Evolutionary conservation across 1,140 invertebrate genomes (phyloP).

Genomic region (Drosophila biarmipes): DNA sequence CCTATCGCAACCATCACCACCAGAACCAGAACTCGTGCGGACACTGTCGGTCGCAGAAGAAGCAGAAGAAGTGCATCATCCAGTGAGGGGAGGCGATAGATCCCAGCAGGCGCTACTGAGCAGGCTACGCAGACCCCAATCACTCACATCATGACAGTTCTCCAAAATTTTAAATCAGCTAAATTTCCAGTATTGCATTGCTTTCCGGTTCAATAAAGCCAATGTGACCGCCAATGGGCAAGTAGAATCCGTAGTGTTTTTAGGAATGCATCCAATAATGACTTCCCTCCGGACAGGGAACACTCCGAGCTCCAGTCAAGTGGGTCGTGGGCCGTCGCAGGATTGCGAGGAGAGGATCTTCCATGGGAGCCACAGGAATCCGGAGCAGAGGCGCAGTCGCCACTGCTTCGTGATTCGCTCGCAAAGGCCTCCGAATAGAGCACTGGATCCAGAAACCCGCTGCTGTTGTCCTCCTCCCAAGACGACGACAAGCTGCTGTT

Average conservation of each 20-base stretch:
- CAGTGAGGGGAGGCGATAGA: conserved; percentile 21
- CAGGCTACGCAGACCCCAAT: conserved; percentile 3
- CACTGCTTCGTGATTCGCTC: conserved; percentile 33
- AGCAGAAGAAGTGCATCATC: conserved; percentile 47
- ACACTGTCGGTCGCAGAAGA: conserved; percentile 23
- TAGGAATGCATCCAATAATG: background rate
- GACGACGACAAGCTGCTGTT: background rate
- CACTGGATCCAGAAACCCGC: too few species aligned
- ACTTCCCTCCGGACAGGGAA: conserved; percentile 6
- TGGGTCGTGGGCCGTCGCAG: background rate
- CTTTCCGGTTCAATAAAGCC: conserved; percentile 20
- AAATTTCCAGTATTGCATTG: conserved; percentile 29
- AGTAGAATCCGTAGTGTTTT: conserved; percentile 12
- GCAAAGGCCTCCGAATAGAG: background rate
- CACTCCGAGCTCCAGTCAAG: background rate
- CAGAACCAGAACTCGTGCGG: conserved; percentile 1
- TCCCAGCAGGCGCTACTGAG: conserved; percentile 27
- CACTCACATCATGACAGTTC: conserved; percentile 8
- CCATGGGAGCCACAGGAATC: background rate
- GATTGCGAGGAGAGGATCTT: background rate
- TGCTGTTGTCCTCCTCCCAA: conserved; percentile 11
- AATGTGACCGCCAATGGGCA: conserved; percentile 47
- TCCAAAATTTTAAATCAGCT: background rate
- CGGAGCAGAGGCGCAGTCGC: conserved; percentile 6
- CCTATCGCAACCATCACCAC: background rate